Evolutionary conservation across 64 coral and sea anemone genomes (phyloP), one percentile per base, ranked within the genome.

Genomic region (Actinia tenebrosa): DNA sequence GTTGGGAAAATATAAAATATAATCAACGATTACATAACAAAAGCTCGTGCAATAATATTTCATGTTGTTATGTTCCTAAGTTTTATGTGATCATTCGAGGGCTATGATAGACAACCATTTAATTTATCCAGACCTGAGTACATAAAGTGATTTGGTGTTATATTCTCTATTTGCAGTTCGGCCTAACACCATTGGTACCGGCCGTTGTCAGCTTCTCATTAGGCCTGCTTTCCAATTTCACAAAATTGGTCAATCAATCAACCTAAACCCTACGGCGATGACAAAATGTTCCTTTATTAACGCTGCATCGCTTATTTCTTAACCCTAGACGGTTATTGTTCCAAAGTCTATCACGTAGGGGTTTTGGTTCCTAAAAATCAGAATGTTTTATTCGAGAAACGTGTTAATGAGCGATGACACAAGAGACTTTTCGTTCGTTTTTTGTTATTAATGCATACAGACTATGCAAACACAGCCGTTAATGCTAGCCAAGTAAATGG

Each of bases 121-220:
- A 30, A 75, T 75, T 75, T 75, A 75, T 30, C 69, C 69, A 42
- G 25, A 75, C 69, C 26, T 75, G 69, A 27, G 69, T 75, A 75
- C 69, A 75, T 75, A 75, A 43, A 75, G 25, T 42, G 69, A 75
- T 75, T 75, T 26, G 69, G 69, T 43, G 69, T 75, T 30, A 11
- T 75, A 75, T 75, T 75, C 14, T 75, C 10, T 75, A 75, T 75
- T 75, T 75, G 69, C 14, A 42, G 15, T 42, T 42, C 10, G 25
- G 26, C 69, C 25, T 75, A 75, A 75, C 11, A 75, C 26, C 25
- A 75, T 75, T 75, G 69, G 69, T 42, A 75, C n/a, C 2, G 4
- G 6, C n/a, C n/a, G n/a, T 30, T 75, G 69, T 30, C 69, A 75
- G 11, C n/a, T 75, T 75, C 69, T 75, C 69, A 75, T 75, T 75